phyloP scores from a whole-genome alignment of 2,113 vertebrate genomes.

The Tychaedon coryphoeus region DNA sequence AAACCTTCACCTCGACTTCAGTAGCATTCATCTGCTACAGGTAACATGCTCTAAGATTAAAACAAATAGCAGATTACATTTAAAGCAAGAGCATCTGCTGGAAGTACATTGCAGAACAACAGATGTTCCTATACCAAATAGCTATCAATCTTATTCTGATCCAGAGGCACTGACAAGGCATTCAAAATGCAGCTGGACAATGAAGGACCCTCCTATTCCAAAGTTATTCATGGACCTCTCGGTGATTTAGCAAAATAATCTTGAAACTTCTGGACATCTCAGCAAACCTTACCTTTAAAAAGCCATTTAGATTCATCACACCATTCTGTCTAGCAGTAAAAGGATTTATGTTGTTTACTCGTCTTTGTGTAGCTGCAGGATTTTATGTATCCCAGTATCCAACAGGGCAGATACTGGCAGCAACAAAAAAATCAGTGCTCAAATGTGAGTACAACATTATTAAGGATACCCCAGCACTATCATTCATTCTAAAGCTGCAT shows the following conservation, averaged over 20 bases:
- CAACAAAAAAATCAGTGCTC: neutral
- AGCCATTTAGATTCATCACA: slow-evolving; percentile 12
- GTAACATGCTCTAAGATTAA: slow-evolving; percentile 13
- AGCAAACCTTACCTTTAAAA: neutral
- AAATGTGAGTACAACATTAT: neutral
- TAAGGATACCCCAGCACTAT: neutral
- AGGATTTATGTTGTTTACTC: slow-evolving; percentile 10
- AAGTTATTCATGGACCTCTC: neutral
- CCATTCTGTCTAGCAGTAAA: neutral
- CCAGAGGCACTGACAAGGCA: slow-evolving; percentile 12
- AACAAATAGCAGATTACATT: slow-evolving; percentile 48
- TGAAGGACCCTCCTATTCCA: neutral
- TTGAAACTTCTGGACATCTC: neutral
- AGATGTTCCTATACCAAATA: slow-evolving; percentile 69
- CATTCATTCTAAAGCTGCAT: neutral
- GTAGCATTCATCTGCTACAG: slow-evolving; percentile 9
- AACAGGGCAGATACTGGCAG: neutral
- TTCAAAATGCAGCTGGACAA: slow-evolving; percentile 31
- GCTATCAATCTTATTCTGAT: slow-evolving; percentile 57
- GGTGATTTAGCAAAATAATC: neutral
- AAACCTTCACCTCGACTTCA: neutral
- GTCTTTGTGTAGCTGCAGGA: neutral
- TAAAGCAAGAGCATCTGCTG: slow-evolving; percentile 70
- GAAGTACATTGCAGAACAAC: slow-evolving; percentile 39
- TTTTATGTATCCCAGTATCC: neutral